A percentile compares a stretch with the other conserved stretches of the same genome.
Conservation (phyloP, 1,140 invertebrate genomes). For the Arctopsyche grandis region DNA sequence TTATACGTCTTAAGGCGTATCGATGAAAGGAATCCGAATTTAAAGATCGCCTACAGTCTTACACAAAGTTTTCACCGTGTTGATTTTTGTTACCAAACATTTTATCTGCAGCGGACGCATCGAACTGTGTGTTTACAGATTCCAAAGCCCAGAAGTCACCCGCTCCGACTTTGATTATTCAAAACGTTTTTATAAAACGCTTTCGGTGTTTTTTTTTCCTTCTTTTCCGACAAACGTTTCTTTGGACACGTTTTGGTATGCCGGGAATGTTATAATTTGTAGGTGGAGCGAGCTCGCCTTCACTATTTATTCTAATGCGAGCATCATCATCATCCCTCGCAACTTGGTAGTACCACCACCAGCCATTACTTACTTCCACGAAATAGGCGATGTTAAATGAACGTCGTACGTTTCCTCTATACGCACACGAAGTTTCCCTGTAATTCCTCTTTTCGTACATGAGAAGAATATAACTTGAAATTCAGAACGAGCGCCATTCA, state of each 20-base stretch:
- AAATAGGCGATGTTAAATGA: no score
- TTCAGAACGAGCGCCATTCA: no score
- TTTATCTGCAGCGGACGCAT: not conserved
- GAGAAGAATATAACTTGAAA: no score
- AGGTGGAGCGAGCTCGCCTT: not conserved
- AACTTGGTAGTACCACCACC: no score
- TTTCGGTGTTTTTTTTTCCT: not conserved
- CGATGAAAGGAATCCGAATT: constrained; percentile 3
- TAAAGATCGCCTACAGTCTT: constrained; percentile 7
- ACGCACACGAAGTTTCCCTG: no score
- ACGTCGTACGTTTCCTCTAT: no score
- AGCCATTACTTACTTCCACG: no score
- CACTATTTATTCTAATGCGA: constrained; percentile 6
- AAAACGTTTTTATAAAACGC: not conserved
- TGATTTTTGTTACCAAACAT: constrained; percentile 7
- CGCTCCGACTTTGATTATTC: not conserved
- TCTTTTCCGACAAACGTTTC: not conserved
- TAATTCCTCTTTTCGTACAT: no score
- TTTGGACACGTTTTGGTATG: not conserved
- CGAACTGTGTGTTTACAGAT: constrained; percentile 3
- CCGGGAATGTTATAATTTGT: constrained; percentile 11
- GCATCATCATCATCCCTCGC: not conserved
- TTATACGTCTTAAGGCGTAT: not conserved
- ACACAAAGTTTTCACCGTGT: not conserved
- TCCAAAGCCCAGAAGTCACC: not conserved